phyloP scores from a whole-genome alignment of 2,113 vertebrate species.

The Triplophysa siluroides region DNA sequence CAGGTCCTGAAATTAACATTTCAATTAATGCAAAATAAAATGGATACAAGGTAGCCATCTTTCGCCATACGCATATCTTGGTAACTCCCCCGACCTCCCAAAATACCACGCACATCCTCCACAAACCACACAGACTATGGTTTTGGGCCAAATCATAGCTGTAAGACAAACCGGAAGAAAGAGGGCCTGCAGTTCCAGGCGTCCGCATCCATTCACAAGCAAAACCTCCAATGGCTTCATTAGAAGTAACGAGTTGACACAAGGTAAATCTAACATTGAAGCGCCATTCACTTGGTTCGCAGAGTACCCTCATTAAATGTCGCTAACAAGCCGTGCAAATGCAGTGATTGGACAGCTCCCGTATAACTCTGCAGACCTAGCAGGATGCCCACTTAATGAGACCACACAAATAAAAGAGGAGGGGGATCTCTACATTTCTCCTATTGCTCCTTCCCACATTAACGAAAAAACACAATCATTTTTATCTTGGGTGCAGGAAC shows the following conservation, averaged over 20 bases:
- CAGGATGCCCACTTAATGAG: slow-evolving; percentile 98
- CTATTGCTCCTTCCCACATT: slow-evolving; percentile 35
- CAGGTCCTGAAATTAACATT: slow-evolving; percentile 11
- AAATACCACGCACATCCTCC: slow-evolving; percentile 3
- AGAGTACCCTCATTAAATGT: slow-evolving; percentile 97
- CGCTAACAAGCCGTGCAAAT: slow-evolving; percentile 99
- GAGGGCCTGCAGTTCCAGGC: slow-evolving; percentile 70
- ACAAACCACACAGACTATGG: slow-evolving; percentile 32
- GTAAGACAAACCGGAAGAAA: slow-evolving; percentile 66
- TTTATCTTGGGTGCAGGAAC: neutral
- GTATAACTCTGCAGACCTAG: slow-evolving; percentile 89
- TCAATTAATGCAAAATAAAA: slow-evolving; percentile 2
- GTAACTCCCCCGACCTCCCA: slow-evolving; percentile 49
- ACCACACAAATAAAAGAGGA: slow-evolving; percentile 84
- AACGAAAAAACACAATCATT: neutral
- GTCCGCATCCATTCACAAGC: slow-evolving; percentile 80
- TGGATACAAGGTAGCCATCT: slow-evolving; percentile 3
- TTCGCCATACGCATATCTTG: neutral
- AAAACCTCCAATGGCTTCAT: slow-evolving; percentile 83
- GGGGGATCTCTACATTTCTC: slow-evolving; percentile 54
- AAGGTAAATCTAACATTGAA: slow-evolving; percentile 92
- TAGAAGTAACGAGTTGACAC: slow-evolving; percentile 98
- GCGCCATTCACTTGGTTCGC: slow-evolving; percentile 88
- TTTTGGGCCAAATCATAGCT: slow-evolving; percentile 63
- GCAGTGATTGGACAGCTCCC: slow-evolving; percentile 93